Evolutionary conservation across 2,113 vertebrate genomes (phyloP).

Genomic region (Pithys albifrons): DNA sequence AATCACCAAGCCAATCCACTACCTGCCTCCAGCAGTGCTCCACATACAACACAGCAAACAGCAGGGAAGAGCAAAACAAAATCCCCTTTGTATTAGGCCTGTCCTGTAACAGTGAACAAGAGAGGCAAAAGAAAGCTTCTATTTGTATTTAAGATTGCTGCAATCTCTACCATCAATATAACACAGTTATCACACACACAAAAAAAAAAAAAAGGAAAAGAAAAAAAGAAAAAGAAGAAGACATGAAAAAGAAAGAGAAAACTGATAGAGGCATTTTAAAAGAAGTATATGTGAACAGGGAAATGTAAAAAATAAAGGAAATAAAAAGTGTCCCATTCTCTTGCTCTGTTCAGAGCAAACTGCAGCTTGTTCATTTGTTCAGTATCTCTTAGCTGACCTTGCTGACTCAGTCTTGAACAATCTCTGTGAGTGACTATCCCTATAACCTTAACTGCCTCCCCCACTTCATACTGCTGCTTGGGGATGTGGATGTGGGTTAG

Average conservation of each 20-base stretch:
- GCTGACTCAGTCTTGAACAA: not conserved
- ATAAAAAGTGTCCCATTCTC: not conserved
- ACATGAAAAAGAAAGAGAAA: not conserved
- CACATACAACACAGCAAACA: not conserved
- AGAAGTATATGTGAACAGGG: not conserved
- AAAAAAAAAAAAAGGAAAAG: not conserved
- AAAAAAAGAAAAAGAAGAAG: not conserved
- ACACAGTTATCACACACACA: not conserved
- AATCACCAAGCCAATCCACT: not conserved
- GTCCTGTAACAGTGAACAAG: not conserved
- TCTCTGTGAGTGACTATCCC: not conserved
- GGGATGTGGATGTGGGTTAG: no score
- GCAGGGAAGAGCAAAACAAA: not conserved
- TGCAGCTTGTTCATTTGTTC: not conserved
- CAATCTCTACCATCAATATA: not conserved
- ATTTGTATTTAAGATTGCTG: not conserved
- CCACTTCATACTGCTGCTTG: not conserved
- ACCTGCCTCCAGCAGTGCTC: not conserved
- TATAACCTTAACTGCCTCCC: fast-evolving
- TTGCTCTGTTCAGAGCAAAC: not conserved
- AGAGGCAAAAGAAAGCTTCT: not conserved
- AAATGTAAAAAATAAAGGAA: not conserved
- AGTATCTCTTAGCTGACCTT: not conserved
- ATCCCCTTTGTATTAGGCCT: not conserved
- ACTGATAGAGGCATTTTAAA: not conserved